Evolutionary conservation across 2,888 invertebrate species (phyloP).

Genomic region (Piscicola geometra): DNA sequence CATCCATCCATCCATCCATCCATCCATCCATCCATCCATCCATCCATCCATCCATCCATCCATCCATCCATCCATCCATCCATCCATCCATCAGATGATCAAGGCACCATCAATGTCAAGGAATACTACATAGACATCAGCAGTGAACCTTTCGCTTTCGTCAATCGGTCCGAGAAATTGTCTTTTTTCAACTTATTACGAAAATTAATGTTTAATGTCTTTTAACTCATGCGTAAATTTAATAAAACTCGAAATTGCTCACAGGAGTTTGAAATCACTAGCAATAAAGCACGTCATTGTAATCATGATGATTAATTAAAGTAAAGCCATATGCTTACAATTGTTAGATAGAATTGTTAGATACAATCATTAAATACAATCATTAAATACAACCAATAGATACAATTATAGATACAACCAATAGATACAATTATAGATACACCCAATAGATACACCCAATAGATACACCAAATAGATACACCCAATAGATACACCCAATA

Average conservation of each 20-base stretch:
- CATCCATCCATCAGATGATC: not conserved
- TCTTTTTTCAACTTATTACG: not conserved
- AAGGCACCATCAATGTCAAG: not conserved
- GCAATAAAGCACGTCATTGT: not conserved
- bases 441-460: too few species aligned
- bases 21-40: not conserved
- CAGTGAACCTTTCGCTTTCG: not conserved
- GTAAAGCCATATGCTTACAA: not conserved
- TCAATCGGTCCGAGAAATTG: not conserved
- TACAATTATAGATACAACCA: too few species aligned
- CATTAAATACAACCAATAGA: too few species aligned
- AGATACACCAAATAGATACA: too few species aligned
- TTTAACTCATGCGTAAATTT: too few species aligned
- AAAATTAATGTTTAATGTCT: not conserved
- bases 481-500: too few species aligned
- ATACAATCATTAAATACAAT: too few species aligned
- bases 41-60: not conserved
- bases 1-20: slow-evolving; percentile 13
- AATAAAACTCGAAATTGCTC: too few species aligned
- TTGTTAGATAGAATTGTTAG: too few species aligned
- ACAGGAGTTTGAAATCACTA: too few species aligned
- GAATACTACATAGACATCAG: not conserved
- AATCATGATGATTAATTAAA: not conserved
- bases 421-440: too few species aligned
- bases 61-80: not conserved